phyloP scores from a whole-genome alignment of 2,888 invertebrate species.

The Dynastes tityus region DNA sequence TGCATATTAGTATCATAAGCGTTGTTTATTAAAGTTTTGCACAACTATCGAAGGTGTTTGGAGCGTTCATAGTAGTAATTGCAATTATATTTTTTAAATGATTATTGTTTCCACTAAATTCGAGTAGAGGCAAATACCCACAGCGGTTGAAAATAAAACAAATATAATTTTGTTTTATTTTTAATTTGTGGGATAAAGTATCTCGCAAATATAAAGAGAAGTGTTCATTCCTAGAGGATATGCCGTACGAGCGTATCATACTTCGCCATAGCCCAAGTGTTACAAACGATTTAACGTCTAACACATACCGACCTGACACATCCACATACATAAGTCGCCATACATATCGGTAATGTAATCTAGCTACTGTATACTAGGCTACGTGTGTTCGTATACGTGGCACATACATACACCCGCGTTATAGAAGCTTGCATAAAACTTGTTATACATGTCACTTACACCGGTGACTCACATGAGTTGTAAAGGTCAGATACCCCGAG shows the following conservation, averaged over 20 bases:
- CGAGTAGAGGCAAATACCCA: too few relatives aligned
- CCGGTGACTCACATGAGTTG: conserved; percentile 65
- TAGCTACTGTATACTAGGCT: conserved; percentile 19
- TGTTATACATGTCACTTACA: conserved; percentile 69
- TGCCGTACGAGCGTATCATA: background rate
- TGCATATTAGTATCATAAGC: too few relatives aligned
- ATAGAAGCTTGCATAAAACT: conserved; percentile 59
- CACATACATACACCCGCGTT: conserved; percentile 19
- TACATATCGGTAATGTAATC: conserved; percentile 32
- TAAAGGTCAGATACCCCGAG: conserved; percentile 65
- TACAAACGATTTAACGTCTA: conserved; percentile 27
- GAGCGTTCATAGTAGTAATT: too few relatives aligned
- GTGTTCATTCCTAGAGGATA: background rate
- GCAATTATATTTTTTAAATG: too few relatives aligned
- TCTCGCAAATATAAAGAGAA: background rate
- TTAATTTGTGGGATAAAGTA: too few relatives aligned
- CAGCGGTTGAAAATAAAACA: too few relatives aligned
- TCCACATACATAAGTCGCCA: conserved; percentile 6
- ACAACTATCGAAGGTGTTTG: too few relatives aligned
- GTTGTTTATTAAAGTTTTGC: too few relatives aligned
- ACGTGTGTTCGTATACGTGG: conserved; percentile 8
- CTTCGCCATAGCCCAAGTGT: background rate
- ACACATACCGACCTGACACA: conserved; percentile 26
- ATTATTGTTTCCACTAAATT: too few relatives aligned
- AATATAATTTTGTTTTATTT: too few relatives aligned